A percentile compares a stretch with the other conserved stretches of the same genome.
phyloP scores from a whole-genome alignment of 2,113 vertebrate species.

The Hippocampus comes region DNA sequence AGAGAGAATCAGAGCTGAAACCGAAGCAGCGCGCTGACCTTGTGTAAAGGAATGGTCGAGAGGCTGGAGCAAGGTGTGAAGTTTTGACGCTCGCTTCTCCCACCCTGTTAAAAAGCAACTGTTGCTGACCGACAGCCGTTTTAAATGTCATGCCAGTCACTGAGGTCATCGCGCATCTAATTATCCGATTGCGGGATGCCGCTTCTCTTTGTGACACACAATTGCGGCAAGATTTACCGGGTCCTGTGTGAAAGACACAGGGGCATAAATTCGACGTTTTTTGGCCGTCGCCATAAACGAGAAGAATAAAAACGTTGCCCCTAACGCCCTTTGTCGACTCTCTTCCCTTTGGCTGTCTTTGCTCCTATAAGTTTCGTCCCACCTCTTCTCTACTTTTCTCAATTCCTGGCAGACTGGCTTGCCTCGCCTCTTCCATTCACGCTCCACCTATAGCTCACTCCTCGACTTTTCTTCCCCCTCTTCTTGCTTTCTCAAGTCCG shows the following conservation, averaged over 20 bases:
- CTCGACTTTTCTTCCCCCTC: slow-evolving; percentile 37
- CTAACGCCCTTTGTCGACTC: slow-evolving; percentile 18
- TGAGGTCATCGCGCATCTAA: background rate
- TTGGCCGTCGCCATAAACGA: background rate
- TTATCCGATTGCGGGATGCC: background rate
- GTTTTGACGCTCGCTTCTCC: background rate
- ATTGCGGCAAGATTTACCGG: background rate
- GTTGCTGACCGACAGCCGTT: background rate
- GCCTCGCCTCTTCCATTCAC: slow-evolving; percentile 20
- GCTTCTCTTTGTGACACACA: background rate
- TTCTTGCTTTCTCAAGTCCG: slow-evolving; percentile 25
- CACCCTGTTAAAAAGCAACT: background rate
- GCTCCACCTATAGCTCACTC: slow-evolving; percentile 43
- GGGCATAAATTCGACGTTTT: background rate
- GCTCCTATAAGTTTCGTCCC: slow-evolving; percentile 19
- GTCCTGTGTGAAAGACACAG: background rate
- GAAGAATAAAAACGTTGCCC: background rate
- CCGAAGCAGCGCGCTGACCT: background rate
- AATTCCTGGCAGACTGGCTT: slow-evolving; percentile 40
- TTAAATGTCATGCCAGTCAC: background rate
- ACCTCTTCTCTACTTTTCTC: slow-evolving; percentile 37
- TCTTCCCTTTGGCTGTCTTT: slow-evolving; percentile 26
- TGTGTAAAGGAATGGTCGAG: background rate
- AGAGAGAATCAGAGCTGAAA: background rate
- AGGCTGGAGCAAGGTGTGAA: background rate